These are phyloP conservation scores for Folsomia manolachei DNA, from an alignment of 2,888 invertebrate genomes.

Conservation along the genomic window DNA sequence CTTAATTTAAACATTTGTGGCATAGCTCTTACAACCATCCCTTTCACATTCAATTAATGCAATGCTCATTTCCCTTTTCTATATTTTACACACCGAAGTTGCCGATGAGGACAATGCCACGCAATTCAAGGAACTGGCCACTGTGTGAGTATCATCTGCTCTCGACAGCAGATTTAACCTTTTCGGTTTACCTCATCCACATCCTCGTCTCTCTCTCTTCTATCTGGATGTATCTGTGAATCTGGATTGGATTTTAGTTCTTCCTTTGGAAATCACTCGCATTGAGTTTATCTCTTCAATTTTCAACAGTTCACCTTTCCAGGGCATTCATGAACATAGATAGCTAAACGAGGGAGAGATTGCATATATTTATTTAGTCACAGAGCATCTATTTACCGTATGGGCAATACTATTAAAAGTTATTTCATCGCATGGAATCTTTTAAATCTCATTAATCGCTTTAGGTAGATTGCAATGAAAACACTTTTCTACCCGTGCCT, in stretches of 20 bases:
- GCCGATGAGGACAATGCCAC: neutral
- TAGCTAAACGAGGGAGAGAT: too few relatives aligned
- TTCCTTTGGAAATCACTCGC: too few relatives aligned
- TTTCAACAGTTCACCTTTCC: too few relatives aligned
- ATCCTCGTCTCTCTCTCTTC: neutral
- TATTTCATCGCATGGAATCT: neutral
- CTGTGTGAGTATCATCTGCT: conserved; percentile 7
- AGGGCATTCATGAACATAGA: too few relatives aligned
- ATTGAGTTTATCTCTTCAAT: too few relatives aligned
- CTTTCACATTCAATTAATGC: conserved; percentile 23
- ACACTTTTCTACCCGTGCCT: too few relatives aligned
- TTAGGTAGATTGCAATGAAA: neutral
- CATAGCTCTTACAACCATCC: conserved; percentile 17
- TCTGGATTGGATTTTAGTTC: too few relatives aligned
- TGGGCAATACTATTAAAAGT: neutral
- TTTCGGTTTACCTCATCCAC: neutral
- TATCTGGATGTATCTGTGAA: too few relatives aligned
- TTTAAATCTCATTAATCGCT: neutral
- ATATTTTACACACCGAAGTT: neutral
- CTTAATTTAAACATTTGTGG: conserved; percentile 25
- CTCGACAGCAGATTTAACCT: neutral
- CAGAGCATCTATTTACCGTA: too few relatives aligned
- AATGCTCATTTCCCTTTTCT: conserved; percentile 13
- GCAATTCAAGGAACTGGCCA: neutral
- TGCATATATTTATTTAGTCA: too few relatives aligned